Evolutionary conservation across 2,113 vertebrate genomes (phyloP), one percentile per base, ranked within the genome.

Genomic region (Phylloscopus trochiloides): DNA sequence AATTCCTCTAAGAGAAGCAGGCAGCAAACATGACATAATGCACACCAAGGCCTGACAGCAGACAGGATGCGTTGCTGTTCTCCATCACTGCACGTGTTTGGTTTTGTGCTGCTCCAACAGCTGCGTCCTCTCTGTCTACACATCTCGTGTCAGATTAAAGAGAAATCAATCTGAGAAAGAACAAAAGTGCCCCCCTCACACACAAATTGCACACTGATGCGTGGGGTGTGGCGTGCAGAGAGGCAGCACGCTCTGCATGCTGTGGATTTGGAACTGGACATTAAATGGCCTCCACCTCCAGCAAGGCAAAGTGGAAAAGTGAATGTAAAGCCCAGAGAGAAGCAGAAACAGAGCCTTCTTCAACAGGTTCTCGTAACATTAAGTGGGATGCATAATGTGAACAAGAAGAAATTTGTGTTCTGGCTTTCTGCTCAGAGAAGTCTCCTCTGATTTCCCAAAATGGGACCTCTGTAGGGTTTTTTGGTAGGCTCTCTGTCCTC

Each of bases 131-230:
- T 87, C 92, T 65, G 51, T 31, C 77, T 54, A 3, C 66, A 82
- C 66, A 22, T 78, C 81, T 91, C 24, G 40, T 24, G n/a, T 52
- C 55, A 74, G 61, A 63, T 81, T 76, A 91, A 94, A 89, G 83
- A 58, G 68, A 86, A 91, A 75, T 48, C 77, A 58, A 5, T 62
- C n/a, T 31, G 70, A 78, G 65, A 36, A 76, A 79, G 93, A 90
- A 79, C 38, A 89, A 61, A 81, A 95, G 28, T 71, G 17, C 29
- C 31, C 10, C 10, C 31, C 14, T 7, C 48, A 29, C 28, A n/a
- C 67, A 62, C 12, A 38, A 52, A 63, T 40, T 34, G 63, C 8
- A 15, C 10, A 1, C 8, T 70, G 55, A 88, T 31, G 51, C 19
- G 36, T 1, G 24, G n/a, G 82, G 28, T 1, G 5, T 14, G 75